Base-by-base conservation (phyloP, 2,888 invertebrate genomes). In the Pachydiplax longipennis region DNA sequence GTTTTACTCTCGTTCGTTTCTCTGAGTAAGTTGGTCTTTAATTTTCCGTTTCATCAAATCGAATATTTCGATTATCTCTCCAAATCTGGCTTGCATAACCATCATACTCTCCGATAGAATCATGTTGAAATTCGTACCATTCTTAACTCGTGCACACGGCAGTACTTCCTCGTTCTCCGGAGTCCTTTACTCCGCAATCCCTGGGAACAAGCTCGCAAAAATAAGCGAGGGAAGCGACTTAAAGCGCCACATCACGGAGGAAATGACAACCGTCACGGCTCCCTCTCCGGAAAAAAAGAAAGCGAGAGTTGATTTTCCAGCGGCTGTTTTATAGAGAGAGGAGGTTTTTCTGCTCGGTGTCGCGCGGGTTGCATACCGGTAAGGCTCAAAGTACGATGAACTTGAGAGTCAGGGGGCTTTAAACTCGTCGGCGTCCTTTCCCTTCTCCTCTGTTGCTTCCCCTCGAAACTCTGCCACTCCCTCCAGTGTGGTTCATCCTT, bases 381-480 rank as follows among this genome's bases (percentile, higher is more conserved):
- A 58, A 25, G 58, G 61, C 87, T 37, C 35, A 44, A 40, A 61
- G 87, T 37, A 61, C 87, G 87, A 87, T 87, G 87, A 87, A 87
- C 87, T 61, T 87, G 61, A 87, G 61, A 61, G 58, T 35, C 83
- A 25, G 87, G 61, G 87, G 87, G 87, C 87, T 87, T 87, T 87
- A 87, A 87, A 87, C 87, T 87, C 87, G 58, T 61, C 61, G 87
- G 87, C 87, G 87, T 87, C 87, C 83, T 83, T 83, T 58, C 58
- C 58, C 31, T 35, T 53, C 35, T 37, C 48, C n/a, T n/a, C 25
- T 53, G 61, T 53, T 53, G 13, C 25, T 3, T 18, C 37, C 31
- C 61, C 61, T 61, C 15, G 8, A 3, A 40, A 82, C 31, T 18
- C 87, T n/a, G 37, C n/a, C 87, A 37, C 58, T 31, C 87, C 87